Evolutionary conservation across 2,797 vertebrate genomes (phyloP), one percentile per base, ranked within the genome.

Genomic region (Hippopotamyrus pictus): DNA sequence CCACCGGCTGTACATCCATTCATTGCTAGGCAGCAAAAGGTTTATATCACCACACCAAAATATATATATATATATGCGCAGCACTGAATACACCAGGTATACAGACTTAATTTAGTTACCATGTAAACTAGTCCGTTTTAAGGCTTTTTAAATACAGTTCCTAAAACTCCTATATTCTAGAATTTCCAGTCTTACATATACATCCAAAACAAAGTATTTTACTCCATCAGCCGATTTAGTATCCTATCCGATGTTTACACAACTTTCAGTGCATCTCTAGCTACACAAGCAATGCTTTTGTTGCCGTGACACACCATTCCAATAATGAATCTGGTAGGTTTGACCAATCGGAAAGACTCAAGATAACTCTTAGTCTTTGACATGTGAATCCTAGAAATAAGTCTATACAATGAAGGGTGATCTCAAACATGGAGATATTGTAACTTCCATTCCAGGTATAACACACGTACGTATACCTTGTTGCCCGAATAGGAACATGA

Each of bases 1-100:
- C 76, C 76, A 82, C 41, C 41, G 76, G 76, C 37, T 82, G 41
- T 44, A 82, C 76, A 44, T 82, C 76, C 76, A 82, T 82, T 82
- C 19, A 82, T 22, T 79, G 76, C 37, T 44, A 82, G 41, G 37
- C 76, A 82, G 41, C 41, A 82, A 82, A 82, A 22, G 37, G 41
- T 82, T 82, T 82, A 82, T 82, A 82, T 46, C 41, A 41, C 14
- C 69, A 33, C 29, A 33, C 69, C 14, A 19, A 17, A 73, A 51
- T 50, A 59, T 5, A 62, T 19, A 62, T 62, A 51, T 54, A 65
- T 8, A 65, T 11, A 33, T 17, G 3, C 3, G 1, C 7, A 22
- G 41, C 73, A 79, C 41, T 79, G 19, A 41, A 79, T 22, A 46
- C 73, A 79, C 37, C 73, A 79, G 2, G 37, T 41, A 44, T 14